phyloP scores from a whole-genome alignment of 2,113 vertebrate genomes.

The Pterophyllum scalare region DNA sequence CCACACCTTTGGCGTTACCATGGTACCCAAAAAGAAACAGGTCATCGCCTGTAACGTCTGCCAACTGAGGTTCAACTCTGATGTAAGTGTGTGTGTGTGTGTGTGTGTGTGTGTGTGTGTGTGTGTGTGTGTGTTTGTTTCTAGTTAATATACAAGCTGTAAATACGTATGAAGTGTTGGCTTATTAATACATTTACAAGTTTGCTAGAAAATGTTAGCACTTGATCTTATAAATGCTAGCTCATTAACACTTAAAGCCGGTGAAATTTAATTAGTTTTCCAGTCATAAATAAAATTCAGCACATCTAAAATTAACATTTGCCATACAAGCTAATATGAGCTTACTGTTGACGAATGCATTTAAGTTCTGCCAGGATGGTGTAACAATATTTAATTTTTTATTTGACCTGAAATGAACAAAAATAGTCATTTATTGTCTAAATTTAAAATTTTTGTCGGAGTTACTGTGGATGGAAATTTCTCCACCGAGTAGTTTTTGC shows the following conservation, averaged over 20 bases:
- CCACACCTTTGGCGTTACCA: conserved; percentile 96
- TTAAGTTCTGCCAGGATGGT: neutral
- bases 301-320: neutral
- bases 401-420: neutral
- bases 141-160: neutral
- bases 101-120: neutral
- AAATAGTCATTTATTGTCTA: neutral
- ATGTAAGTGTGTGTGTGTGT: conserved; percentile 84
- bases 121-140: neutral
- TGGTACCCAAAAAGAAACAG: conserved; percentile 95
- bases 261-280: neutral
- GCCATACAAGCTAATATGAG: neutral
- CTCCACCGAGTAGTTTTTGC: neutral
- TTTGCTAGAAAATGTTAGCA: neutral
- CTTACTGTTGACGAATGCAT: neutral
- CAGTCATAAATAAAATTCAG: neutral
- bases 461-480: neutral
- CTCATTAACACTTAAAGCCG: neutral
- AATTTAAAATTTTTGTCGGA: neutral
- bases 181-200: conserved; percentile 6
- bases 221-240: neutral
- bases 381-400: neutral
- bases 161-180: neutral
- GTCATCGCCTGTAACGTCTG: conserved; percentile 96
- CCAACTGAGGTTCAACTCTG: conserved; percentile 97